These are phyloP conservation scores for Chymomyza costata DNA, from an alignment of 1,140 invertebrate species.

Conservation along the genomic window DNA sequence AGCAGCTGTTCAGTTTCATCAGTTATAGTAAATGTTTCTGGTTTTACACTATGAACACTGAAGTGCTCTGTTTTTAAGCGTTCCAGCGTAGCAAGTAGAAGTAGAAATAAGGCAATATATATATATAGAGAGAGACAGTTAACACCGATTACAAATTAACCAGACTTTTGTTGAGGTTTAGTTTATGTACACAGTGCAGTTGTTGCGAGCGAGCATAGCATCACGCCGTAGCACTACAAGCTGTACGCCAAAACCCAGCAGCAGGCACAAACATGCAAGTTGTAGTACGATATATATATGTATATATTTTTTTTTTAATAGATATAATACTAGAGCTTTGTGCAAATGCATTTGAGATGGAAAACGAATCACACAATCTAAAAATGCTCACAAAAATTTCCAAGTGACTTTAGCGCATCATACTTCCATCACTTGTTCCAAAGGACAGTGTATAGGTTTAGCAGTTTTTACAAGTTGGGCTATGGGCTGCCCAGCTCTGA, in stretches of 20 bases:
- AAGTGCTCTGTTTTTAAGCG: constrained; percentile 72
- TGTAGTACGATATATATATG: constrained; percentile 45
- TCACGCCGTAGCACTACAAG: constrained; percentile 45
- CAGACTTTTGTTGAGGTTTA: constrained; percentile 46
- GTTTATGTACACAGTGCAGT: constrained; percentile 64
- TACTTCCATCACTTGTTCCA: no score
- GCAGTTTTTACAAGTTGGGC: no score
- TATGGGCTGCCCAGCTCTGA: no score
- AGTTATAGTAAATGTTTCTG: constrained; percentile 62
- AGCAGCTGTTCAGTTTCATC: constrained; percentile 74
- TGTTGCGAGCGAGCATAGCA: constrained; percentile 14
- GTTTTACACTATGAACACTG: constrained; percentile 74
- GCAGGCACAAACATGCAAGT: constrained; percentile 69
- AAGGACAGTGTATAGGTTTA: no score
- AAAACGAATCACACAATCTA: no score
- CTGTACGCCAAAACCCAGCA: constrained; percentile 58
- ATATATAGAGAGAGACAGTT: no score
- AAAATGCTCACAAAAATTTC: no score
- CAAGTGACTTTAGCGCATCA: no score
- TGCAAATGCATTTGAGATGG: no score
- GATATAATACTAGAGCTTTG: no score
- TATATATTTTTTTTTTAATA: no score
- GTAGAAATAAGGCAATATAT: constrained; percentile 66
- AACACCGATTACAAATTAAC: constrained; percentile 62
- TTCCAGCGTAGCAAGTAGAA: constrained; percentile 53